These are phyloP conservation scores for Chaunax sp. DNA, from an alignment of 2,797 vertebrate genomes.

Conservation along the genomic window DNA sequence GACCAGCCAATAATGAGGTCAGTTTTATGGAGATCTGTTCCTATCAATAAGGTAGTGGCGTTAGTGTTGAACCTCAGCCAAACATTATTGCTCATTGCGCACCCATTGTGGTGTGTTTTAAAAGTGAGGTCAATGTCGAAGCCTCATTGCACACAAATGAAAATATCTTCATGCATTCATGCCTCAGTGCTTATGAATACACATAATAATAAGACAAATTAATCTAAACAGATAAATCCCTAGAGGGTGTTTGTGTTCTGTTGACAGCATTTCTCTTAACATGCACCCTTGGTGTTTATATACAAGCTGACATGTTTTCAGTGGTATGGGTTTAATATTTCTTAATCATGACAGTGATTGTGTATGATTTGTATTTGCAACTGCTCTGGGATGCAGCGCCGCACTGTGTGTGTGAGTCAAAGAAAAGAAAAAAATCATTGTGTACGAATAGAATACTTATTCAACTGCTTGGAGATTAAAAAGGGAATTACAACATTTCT, in stretches of 20 bases:
- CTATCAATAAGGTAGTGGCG: slow-evolving; percentile 60
- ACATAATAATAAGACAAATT: slow-evolving; percentile 59
- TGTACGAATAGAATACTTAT: slow-evolving; percentile 71
- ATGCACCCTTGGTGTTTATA: slow-evolving; percentile 36
- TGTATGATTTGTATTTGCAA: slow-evolving; percentile 49
- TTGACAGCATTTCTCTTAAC: slow-evolving; percentile 46
- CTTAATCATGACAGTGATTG: slow-evolving; percentile 34
- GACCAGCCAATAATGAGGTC: slow-evolving; percentile 54
- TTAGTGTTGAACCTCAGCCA: slow-evolving; percentile 51
- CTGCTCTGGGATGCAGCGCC: slow-evolving; percentile 1
- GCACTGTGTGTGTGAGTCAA: slow-evolving; percentile 11
- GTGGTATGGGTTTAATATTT: slow-evolving; percentile 46
- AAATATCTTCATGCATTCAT: slow-evolving; percentile 65
- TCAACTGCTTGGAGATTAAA: slow-evolving; percentile 74
- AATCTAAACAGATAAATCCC: slow-evolving; percentile 58
- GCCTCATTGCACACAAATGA: slow-evolving; percentile 73
- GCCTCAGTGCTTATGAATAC: slow-evolving; percentile 66
- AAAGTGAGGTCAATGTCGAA: slow-evolving; percentile 69
- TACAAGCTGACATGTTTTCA: slow-evolving; percentile 42
- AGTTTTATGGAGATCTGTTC: slow-evolving; percentile 51
- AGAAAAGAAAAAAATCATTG: slow-evolving; percentile 35
- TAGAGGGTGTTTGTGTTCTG: slow-evolving; percentile 47
- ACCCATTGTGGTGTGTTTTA: slow-evolving; percentile 51
- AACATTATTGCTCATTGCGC: slow-evolving; percentile 43
- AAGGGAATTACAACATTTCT: slow-evolving; percentile 70